Evolutionary conservation across 2,888 invertebrate species (phyloP).

Genomic region (Brachyptera putata): DNA sequence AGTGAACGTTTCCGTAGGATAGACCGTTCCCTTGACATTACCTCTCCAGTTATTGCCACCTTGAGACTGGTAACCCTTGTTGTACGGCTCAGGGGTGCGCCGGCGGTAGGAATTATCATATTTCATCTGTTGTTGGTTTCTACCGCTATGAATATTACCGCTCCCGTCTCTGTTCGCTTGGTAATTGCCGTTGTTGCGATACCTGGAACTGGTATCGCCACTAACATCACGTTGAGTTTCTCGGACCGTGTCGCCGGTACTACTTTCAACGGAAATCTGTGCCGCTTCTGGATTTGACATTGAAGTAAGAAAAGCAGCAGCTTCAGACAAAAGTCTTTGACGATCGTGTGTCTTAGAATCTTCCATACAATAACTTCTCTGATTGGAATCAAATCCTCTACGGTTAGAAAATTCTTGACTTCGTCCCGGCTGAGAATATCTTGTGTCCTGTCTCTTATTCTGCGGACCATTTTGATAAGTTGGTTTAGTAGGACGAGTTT

Average conservation of each 20-base stretch:
- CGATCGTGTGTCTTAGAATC: constrained; percentile 27
- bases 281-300: constrained; percentile 13
- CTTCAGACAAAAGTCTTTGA: constrained; percentile 24
- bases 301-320: constrained; percentile 23
- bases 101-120: background rate
- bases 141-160: background rate
- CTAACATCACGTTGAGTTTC: background rate
- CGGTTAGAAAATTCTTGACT: background rate
- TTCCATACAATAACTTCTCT: constrained; percentile 18
- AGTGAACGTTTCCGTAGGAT: background rate
- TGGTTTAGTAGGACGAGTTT: background rate
- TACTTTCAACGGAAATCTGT: constrained; percentile 3
- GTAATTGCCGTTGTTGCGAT: background rate
- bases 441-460: background rate
- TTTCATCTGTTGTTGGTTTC: background rate
- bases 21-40: background rate
- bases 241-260: background rate
- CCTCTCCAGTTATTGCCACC: constrained; percentile 9
- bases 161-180: background rate
- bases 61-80: background rate
- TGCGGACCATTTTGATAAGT: background rate
- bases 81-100: background rate
- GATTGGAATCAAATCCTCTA: background rate
- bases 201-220: background rate
- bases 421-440: background rate